phyloP scores from a whole-genome alignment of 2,888 invertebrate genomes.

The Drosophila setosimentum region DNA sequence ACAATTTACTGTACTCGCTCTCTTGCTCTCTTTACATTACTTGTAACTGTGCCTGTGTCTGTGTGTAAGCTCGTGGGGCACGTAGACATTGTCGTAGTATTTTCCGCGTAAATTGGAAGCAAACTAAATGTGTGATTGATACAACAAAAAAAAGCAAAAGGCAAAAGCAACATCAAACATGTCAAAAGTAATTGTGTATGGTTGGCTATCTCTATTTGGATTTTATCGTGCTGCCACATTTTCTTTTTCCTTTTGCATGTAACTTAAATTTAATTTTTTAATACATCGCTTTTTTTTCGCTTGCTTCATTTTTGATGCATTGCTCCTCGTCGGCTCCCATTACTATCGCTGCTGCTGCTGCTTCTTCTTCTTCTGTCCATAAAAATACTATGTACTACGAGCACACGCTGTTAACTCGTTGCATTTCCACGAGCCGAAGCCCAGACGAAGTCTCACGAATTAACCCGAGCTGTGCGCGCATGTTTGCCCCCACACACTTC shows the following conservation, averaged over 20 bases:
- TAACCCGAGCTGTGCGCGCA: conserved; percentile 71
- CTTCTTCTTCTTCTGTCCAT: conserved; percentile 62
- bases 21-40: conserved; percentile 7
- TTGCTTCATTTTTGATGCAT: conserved; percentile 40
- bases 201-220: conserved; percentile 37
- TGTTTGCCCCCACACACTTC: conserved; percentile 52
- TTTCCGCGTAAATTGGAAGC: conserved; percentile 79
- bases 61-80: conserved; percentile 52
- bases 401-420: conserved; percentile 61
- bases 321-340: conserved; percentile 49
- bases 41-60: conserved; percentile 16
- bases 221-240: conserved; percentile 46
- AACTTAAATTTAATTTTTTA: conserved; percentile 46
- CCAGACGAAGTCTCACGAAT: conserved; percentile 54
- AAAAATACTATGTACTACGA: conserved; percentile 74
- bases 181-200: conserved; percentile 28
- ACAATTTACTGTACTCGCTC: conserved; percentile 42
- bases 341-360: conserved; percentile 54
- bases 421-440: conserved; percentile 61
- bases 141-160: conserved; percentile 16
- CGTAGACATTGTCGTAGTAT: conserved; percentile 73
- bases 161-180: conserved; percentile 23
- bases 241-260: conserved; percentile 16
- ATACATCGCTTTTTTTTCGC: conserved; percentile 52
- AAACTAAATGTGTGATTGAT: conserved; percentile 72